Evolutionary conservation across 2,888 invertebrate genomes (phyloP).

Genomic region (Tanypteryx hageni): DNA sequence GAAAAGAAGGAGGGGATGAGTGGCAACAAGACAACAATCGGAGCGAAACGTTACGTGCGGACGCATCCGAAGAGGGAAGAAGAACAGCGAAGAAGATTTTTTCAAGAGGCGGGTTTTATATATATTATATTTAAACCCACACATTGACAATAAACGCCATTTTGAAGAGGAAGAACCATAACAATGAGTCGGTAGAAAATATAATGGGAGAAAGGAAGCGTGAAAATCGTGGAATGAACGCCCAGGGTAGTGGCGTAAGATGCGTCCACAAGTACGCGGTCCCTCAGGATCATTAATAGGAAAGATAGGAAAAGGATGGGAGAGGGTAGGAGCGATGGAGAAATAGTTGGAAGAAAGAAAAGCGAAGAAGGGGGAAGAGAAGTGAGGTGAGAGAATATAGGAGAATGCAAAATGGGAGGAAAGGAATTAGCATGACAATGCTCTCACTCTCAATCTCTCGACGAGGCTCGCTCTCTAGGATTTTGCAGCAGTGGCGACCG

Average conservation of each 20-base stretch:
- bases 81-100: background rate
- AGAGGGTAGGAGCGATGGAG: background rate
- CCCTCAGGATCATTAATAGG: background rate
- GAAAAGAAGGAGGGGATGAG: background rate
- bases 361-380: background rate
- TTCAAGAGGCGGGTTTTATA: background rate
- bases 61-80: background rate
- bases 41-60: background rate
- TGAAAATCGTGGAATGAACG: background rate
- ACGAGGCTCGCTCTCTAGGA: background rate
- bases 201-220: background rate
- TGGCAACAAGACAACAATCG: background rate
- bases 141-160: background rate
- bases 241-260: background rate
- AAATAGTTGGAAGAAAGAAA: background rate
- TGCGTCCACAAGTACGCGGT: background rate
- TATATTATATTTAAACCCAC: background rate
- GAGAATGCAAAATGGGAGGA: background rate
- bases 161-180: conserved; percentile 18
- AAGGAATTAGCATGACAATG: conserved; percentile 24
- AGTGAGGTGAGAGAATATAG: background rate
- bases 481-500: background rate
- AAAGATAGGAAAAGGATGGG: too few relatives aligned
- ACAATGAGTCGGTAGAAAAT: background rate
- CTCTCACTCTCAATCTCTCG: background rate